A percentile compares a stretch with the other conserved stretches of the same genome.
Evolutionary conservation across 1,140 invertebrate genomes (phyloP).

Genomic region (Leptoteleia sp.): DNA sequence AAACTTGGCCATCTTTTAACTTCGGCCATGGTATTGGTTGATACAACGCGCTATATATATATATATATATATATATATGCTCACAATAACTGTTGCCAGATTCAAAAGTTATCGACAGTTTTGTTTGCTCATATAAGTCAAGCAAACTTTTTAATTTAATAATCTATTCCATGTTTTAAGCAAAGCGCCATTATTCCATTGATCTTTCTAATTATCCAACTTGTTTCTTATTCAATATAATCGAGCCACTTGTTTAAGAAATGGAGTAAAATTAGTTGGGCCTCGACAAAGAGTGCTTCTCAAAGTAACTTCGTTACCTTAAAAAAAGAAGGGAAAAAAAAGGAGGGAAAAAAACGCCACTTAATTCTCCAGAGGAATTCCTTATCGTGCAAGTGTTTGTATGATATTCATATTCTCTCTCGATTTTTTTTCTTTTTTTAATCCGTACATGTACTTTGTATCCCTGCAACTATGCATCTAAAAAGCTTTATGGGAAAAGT

Average conservation of each 20-base stretch:
- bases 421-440: too few relatives aligned
- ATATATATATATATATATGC: too few relatives aligned
- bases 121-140: background rate
- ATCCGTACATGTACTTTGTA: conserved; percentile 31
- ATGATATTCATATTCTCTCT: conserved; percentile 35
- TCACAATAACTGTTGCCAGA: conserved; percentile 33
- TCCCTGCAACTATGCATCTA: conserved; percentile 31
- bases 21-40: conserved; percentile 1
- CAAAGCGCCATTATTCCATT: background rate
- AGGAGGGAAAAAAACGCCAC: too few relatives aligned
- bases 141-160: conserved; percentile 15
- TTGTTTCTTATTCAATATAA: too few relatives aligned
- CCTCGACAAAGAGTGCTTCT: too few relatives aligned
- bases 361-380: conserved; percentile 23
- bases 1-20: conserved; percentile 34
- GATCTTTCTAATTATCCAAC: background rate
- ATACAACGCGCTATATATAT: background rate
- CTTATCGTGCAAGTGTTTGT: conserved; percentile 10
- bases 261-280: too few relatives aligned
- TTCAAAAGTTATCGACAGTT: conserved; percentile 40
- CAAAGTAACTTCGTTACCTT: too few relatives aligned
- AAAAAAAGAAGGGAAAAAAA: conserved; percentile 2
- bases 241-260: too few relatives aligned
- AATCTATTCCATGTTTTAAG: too few relatives aligned
- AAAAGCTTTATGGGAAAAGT: conserved; percentile 65